Percentiles rank a stretch among this genome's conserved stretches.
Evolutionary conservation across 2,888 invertebrate genomes (phyloP).

Genomic region (Hoplodrina blanda): DNA sequence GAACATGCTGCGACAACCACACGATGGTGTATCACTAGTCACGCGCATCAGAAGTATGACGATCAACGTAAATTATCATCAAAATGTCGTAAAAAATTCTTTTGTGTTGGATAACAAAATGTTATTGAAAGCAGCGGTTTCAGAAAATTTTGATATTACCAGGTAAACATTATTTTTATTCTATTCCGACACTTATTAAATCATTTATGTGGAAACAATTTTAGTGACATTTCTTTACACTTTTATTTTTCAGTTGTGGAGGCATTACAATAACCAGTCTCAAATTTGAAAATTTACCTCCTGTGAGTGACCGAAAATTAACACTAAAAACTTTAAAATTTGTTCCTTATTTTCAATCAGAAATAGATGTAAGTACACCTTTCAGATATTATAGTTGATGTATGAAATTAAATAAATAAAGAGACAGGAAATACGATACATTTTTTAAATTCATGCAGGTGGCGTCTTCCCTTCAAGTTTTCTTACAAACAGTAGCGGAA

Average conservation of each 20-base stretch:
- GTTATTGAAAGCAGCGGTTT: slow-evolving; percentile 53
- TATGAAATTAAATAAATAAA: not conserved
- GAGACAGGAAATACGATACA: not conserved
- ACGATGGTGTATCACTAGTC: slow-evolving; percentile 91
- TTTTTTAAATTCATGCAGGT: slow-evolving; percentile 35
- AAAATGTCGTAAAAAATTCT: slow-evolving; percentile 2
- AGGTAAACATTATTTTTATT: slow-evolving; percentile 50
- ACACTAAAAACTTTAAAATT: slow-evolving; percentile 55
- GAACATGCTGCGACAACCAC: slow-evolving; percentile 90
- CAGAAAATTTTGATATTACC: slow-evolving; percentile 46
- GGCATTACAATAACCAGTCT: slow-evolving; percentile 68
- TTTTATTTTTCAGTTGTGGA: slow-evolving; percentile 65
- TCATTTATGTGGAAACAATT: too few species aligned
- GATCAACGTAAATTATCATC: slow-evolving; percentile 63
- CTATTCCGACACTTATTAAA: not conserved
- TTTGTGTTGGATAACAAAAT: slow-evolving; percentile 20
- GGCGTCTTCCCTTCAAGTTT: slow-evolving; percentile 59
- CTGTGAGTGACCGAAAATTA: slow-evolving; percentile 31
- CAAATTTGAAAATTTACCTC: slow-evolving; percentile 55
- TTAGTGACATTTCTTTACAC: not conserved
- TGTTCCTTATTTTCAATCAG: slow-evolving; percentile 45
- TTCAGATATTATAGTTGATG: not conserved
- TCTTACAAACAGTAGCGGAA: slow-evolving; percentile 67
- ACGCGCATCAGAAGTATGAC: slow-evolving; percentile 74
- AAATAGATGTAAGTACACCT: slow-evolving; percentile 55